phyloP scores from a whole-genome alignment of 2,888 invertebrate species.

The Megaustenia siamemsis region DNA sequence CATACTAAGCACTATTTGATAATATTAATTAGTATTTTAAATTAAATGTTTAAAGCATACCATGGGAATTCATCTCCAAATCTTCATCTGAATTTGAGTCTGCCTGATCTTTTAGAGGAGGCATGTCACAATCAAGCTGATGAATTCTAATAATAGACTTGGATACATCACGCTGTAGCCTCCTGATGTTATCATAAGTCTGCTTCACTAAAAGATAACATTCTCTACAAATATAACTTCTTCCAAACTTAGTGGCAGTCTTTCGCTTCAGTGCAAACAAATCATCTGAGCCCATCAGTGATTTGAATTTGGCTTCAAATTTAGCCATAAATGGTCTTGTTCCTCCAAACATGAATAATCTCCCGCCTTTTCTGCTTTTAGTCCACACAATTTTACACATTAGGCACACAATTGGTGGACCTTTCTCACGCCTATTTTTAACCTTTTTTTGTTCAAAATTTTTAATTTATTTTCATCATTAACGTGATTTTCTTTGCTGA shows the following conservation, averaged over 20 bases:
- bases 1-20: no score
- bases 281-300: conserved; percentile 41
- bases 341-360: conserved; percentile 52
- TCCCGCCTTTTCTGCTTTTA: conserved; percentile 25
- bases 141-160: conserved; percentile 28
- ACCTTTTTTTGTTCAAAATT: not conserved
- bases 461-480: not conserved
- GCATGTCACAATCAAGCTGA: not conserved
- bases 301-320: conserved; percentile 48
- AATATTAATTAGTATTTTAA: no score
- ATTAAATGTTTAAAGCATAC: no score
- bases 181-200: conserved; percentile 45
- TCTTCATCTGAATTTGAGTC: conserved; percentile 46
- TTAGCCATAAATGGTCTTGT: conserved; percentile 51
- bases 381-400: conserved; percentile 47
- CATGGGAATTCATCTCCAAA: conserved; percentile 32
- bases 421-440: conserved; percentile 35
- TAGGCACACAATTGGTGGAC: conserved; percentile 42
- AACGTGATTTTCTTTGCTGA: not conserved
- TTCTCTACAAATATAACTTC: conserved; percentile 50
- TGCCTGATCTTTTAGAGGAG: not conserved
- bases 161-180: conserved; percentile 39
- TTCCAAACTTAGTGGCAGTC: conserved; percentile 42
- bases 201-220: conserved; percentile 42
- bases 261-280: conserved; percentile 27